Evolutionary conservation across 2,888 invertebrate genomes (phyloP).

Genomic region (Ophion slaviceki): DNA sequence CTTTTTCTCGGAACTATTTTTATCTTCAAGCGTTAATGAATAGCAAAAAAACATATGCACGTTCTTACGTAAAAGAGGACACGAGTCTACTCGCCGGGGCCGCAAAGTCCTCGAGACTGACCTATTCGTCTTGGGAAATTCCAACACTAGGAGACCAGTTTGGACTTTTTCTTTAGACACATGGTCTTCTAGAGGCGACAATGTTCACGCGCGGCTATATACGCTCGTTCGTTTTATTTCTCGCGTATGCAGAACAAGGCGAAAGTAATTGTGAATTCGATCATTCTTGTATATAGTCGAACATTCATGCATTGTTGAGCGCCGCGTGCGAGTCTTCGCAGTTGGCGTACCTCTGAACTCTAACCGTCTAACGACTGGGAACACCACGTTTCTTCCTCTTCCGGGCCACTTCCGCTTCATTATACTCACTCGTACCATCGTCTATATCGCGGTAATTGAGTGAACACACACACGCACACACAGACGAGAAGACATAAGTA

Average conservation of each 20-base stretch:
- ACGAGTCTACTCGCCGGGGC: neutral
- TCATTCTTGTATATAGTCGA: conserved; percentile 22
- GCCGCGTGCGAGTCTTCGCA: conserved; percentile 54
- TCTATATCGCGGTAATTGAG: conserved; percentile 45
- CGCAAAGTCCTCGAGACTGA: neutral
- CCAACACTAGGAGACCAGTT: neutral
- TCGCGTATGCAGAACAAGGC: conserved; percentile 21
- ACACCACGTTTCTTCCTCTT: conserved; percentile 51
- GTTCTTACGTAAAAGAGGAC: neutral
- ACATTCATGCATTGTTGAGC: conserved; percentile 58
- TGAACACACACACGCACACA: neutral
- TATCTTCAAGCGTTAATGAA: neutral
- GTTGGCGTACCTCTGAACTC: conserved; percentile 39
- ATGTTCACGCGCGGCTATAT: neutral
- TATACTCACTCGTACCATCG: conserved; percentile 28
- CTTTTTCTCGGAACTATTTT: neutral
- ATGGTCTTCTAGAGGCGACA: neutral
- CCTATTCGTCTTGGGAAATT: neutral
- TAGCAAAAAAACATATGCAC: neutral
- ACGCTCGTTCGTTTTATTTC: conserved; percentile 5
- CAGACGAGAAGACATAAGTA: neutral
- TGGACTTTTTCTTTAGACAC: neutral
- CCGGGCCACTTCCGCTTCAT: conserved; percentile 53
- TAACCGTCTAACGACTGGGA: conserved; percentile 29
- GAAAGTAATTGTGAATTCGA: conserved; percentile 47